Evolutionary conservation across 2,888 invertebrate genomes (phyloP).

Genomic region (Pterostichus madidus): DNA sequence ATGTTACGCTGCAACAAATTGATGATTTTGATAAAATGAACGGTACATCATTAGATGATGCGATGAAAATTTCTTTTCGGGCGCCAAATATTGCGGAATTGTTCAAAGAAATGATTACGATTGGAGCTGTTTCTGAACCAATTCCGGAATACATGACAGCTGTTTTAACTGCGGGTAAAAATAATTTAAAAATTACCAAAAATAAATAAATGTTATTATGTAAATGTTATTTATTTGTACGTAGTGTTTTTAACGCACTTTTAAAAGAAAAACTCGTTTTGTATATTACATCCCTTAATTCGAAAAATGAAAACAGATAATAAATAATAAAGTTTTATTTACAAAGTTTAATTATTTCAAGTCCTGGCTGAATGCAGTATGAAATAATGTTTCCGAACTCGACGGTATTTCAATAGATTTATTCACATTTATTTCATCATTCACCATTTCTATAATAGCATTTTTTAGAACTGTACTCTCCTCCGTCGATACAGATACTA

Average conservation of each 20-base stretch:
- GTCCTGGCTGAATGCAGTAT: too few relatives aligned
- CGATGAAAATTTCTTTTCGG: slow-evolving; percentile 13
- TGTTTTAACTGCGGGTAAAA: slow-evolving; percentile 13
- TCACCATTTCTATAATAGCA: neutral
- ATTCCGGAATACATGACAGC: slow-evolving; percentile 49
- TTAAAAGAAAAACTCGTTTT: too few relatives aligned
- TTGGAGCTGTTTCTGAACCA: slow-evolving; percentile 17
- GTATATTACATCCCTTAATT: too few relatives aligned
- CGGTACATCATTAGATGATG: slow-evolving; percentile 21
- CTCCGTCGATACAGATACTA: neutral
- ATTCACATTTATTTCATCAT: neutral
- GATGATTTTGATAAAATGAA: slow-evolving; percentile 47
- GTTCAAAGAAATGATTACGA: slow-evolving; percentile 48
- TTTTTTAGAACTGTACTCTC: neutral
- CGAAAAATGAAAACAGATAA: too few relatives aligned
- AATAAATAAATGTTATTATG: neutral
- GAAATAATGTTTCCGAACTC: too few relatives aligned
- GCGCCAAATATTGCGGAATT: slow-evolving; percentile 24
- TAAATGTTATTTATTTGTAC: neutral
- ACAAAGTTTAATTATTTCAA: too few relatives aligned
- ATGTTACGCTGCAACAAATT: slow-evolving; percentile 8
- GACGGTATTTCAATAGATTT: too few relatives aligned
- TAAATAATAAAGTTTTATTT: too few relatives aligned
- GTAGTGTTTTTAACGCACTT: too few relatives aligned
- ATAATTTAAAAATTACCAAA: slow-evolving; percentile 39